These are phyloP conservation scores for Athrips mouffetella DNA, from an alignment of 2,888 invertebrate species.

Conservation along the genomic window DNA sequence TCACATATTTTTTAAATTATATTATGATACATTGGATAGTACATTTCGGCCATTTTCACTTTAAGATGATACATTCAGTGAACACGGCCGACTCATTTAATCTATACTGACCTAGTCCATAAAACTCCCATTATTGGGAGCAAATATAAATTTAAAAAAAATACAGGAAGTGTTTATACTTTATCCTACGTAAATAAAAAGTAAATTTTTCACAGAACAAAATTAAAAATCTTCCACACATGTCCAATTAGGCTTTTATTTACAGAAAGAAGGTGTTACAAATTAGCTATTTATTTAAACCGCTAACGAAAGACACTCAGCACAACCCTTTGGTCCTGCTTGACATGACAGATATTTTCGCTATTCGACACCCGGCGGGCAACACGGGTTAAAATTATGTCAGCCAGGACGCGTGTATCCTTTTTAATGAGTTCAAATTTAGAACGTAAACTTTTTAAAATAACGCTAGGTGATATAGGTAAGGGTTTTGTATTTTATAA, in stretches of 20 bases:
- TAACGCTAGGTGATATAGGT: no score
- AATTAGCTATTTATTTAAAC: slow-evolving; percentile 18
- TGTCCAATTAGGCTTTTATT: not conserved
- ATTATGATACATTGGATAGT: no score
- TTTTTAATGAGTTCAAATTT: slow-evolving; percentile 53
- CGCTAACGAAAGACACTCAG: slow-evolving; percentile 34
- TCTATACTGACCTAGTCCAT: no score
- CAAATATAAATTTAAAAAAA: no score
- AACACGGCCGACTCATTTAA: no score
- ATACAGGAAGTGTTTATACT: not conserved
- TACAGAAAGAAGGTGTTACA: not conserved
- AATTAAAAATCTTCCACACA: not conserved
- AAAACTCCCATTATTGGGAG: no score
- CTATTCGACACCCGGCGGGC: slow-evolving; percentile 50
- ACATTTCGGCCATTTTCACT: no score
- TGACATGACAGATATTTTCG: slow-evolving; percentile 64
- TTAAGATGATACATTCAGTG: no score
- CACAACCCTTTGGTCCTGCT: slow-evolving; percentile 50
- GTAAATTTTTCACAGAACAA: not conserved
- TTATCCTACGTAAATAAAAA: not conserved
- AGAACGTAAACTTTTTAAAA: slow-evolving; percentile 47
- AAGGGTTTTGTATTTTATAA: no score
- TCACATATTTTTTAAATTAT: no score
- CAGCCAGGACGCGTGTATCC: slow-evolving; percentile 34
- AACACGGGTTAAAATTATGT: slow-evolving; percentile 13